Evolutionary conservation across 37 sponge, comb jelly and placozoan genomes (phyloP), one percentile per base, ranked within the genome.

Genomic region (Ephydatia muelleri): DNA sequence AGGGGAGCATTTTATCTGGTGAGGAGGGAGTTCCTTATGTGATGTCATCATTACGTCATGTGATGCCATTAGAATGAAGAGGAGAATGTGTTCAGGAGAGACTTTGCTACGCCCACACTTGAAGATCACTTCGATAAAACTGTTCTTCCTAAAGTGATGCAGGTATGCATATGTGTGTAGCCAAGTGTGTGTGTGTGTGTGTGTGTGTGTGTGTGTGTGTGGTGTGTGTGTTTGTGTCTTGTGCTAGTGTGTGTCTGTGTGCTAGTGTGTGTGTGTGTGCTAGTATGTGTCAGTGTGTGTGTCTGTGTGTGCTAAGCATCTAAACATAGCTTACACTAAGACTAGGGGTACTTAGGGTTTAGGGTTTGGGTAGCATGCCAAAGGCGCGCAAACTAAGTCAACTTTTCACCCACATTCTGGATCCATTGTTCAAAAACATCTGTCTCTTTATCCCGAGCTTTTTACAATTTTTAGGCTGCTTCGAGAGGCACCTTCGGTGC

Each of bases 61-160:
- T 72, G n/a, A 0, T 11, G 25, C 5, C 0, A n/a, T 29, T 68
- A 72, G 34, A 14, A 70, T 72, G 38, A 72, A 21, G 49, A 70
- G 23, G 32, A 82, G 31, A 43, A 78, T 5, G 77, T 82, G 48
- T 69, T 88, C 37, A 88, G 73, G 70, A 34, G 84, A 34, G 88
- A 88, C 79, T 86, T 95, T 32, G 87, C 96, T 72, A 68, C 86
- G 47, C 92, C 99, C 5, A 99, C 99, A 31, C 91, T 99, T 31
- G 99, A 99, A 81, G 99, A 99, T 65, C 99, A 99, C 83, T 99
- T 99, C 79, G 95, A 99, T 67, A 99, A 99, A 86, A 92, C 96
- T 9, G 89, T 99, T 0, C 87, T 99, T 38, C 99, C 99, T n/a
- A 92, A 97, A 84, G 97, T 99, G 29, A 99, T 99, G 99, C 99